Conservation (phyloP, 2,888 invertebrate genomes). For the Andrena fulva region DNA sequence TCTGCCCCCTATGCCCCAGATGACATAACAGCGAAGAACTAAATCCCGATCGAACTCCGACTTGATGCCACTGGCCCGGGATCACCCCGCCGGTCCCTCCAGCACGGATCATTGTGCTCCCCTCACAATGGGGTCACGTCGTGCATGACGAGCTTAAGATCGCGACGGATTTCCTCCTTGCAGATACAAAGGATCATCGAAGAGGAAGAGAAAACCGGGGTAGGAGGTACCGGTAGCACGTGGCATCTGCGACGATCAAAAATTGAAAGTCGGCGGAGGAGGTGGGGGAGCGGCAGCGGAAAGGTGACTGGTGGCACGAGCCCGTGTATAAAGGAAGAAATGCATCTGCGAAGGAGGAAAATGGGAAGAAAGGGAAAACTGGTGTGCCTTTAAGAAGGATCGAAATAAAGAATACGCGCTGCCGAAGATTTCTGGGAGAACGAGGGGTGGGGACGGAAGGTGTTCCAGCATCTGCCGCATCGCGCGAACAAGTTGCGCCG, state of each 20-base stretch:
- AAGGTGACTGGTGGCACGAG: constrained; percentile 61
- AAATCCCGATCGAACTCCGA: constrained; percentile 1
- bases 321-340: constrained; percentile 44
- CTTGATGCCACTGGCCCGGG: constrained; percentile 8
- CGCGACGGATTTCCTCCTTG: constrained; percentile 61
- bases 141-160: constrained; percentile 62
- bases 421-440: neutral
- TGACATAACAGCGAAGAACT: neutral
- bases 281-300: constrained; percentile 10
- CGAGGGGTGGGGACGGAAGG: neutral
- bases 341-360: constrained; percentile 56
- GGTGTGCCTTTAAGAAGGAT: constrained; percentile 33
- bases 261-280: constrained; percentile 49
- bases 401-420: neutral
- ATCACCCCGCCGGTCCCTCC: neutral
- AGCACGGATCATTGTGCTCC: constrained; percentile 42
- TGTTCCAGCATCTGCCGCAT: constrained; percentile 1
- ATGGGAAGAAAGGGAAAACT: constrained; percentile 15
- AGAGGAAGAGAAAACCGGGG: constrained; percentile 36
- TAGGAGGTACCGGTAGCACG: constrained; percentile 49
- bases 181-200: constrained; percentile 55
- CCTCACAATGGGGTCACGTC: constrained; percentile 54
- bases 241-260: constrained; percentile 74
- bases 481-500: neutral
- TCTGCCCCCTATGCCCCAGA: neutral